Base-by-base conservation (phyloP, 2,888 invertebrate genomes). In the Minunthozetes semirufus region DNA sequence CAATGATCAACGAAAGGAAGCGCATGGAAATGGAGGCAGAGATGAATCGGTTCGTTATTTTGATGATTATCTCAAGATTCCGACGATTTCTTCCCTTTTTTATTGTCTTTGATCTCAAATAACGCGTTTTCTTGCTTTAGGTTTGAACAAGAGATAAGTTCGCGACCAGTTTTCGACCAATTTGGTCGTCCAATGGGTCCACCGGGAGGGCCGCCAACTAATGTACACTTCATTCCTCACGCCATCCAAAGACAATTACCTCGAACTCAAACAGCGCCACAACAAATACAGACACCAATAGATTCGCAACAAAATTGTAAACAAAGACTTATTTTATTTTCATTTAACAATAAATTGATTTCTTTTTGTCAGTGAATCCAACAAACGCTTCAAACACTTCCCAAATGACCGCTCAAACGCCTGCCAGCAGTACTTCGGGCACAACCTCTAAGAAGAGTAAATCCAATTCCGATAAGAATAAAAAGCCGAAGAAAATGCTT, bases 11-110 rank as follows among this genome's bases (percentile, higher is more conserved):
- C 38, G 77, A 79, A 68, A 76, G 77, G 73, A 72, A 78, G 50
- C 72, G 77, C 11, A 76, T 76, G 79, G 88, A 90, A 83, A 93
- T 93, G 89, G 93, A 94, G 84, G 93, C 93, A 84, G 93, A 94
- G 86, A 91, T 93, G 89, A 92, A 89, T 82, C 89, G 91, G 90
- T 90, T 84, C 8, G 19, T 70, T 9, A 1, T 70, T 17, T 19
- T n/a, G 5, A 42, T 17, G 2, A 22, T 29, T 63, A 19, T 66
- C 17, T 17, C n/a, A 11, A 29, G 1, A 22, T 17, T 74, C 22
- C 0, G 22, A n/a, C 19, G 27, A 38, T n/a, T 9, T 27, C 6
- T 38, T 11, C 13, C 53, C 38, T 38, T 56, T 48, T 33, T 50
- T 29, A 70, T 48, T 71, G 29, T 33, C n/a, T 42, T 25, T 50